Conservation (phyloP, 2,113 vertebrate species). For the Periophthalmus modestus region DNA sequence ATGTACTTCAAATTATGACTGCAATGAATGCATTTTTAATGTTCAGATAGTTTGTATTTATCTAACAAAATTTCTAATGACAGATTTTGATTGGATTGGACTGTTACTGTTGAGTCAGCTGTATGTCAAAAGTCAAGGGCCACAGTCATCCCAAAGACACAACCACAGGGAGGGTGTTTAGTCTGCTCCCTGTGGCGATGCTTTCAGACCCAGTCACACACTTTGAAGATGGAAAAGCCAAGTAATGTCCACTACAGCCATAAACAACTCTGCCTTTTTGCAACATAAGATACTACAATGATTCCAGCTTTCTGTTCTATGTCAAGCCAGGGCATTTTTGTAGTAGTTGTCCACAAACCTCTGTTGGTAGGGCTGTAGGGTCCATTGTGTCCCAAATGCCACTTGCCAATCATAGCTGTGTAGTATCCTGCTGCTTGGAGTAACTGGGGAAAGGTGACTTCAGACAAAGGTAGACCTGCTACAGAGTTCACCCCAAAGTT, state of each 20-base stretch:
- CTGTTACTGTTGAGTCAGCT: slow-evolving; percentile 8
- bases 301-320: background rate
- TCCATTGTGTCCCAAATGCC: slow-evolving; percentile 93
- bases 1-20: no score
- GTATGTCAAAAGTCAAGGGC: slow-evolving; percentile 2
- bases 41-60: background rate
- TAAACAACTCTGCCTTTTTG: background rate
- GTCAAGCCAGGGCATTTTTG: background rate
- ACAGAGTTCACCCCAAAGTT: slow-evolving; percentile 87
- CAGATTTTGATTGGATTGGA: background rate
- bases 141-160: slow-evolving; percentile 3
- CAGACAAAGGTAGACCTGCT: slow-evolving; percentile 89
- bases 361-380: slow-evolving; percentile 84
- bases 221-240: background rate
- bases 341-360: slow-evolving; percentile 73
- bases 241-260: slow-evolving; percentile 3
- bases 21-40: no score
- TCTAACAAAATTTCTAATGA: background rate
- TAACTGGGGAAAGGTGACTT: slow-evolving; percentile 87
- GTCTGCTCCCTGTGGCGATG: slow-evolving; percentile 29
- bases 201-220: background rate
- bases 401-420: slow-evolving; percentile 92
- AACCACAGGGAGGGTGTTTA: slow-evolving; percentile 20
- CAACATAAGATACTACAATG: background rate
- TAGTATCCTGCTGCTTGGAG: slow-evolving; percentile 83